These are phyloP conservation scores for Collichthys lucidus DNA, from an alignment of 2,113 vertebrate species.

Conservation along the genomic window DNA sequence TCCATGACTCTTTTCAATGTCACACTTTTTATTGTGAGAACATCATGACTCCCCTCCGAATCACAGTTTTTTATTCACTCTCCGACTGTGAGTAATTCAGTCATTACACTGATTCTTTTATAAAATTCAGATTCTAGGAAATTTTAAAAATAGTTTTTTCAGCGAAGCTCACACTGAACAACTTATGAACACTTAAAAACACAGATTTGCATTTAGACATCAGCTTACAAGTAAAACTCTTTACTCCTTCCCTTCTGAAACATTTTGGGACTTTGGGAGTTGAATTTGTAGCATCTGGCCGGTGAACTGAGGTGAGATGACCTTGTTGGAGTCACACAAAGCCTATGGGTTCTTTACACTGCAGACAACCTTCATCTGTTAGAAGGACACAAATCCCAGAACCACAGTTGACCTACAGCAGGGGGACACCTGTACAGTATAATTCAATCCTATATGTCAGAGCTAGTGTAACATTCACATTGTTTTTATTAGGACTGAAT, in stretches of 20 bases:
- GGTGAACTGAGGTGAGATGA: conserved; percentile 32
- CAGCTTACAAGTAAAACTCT: not conserved
- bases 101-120: conserved; percentile 17
- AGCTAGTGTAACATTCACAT: not conserved
- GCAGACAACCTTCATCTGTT: conserved; percentile 37
- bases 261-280: not conserved
- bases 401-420: not conserved
- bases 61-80: conserved; percentile 27
- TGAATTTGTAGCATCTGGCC: conserved; percentile 20
- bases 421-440: not conserved
- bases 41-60: conserved; percentile 44
- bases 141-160: not conserved
- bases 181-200: no score
- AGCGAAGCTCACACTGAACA: not conserved
- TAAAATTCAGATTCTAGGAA: conserved; percentile 3
- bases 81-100: conserved; percentile 16
- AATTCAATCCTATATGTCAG: not conserved
- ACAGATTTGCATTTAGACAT: not conserved
- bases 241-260: not conserved
- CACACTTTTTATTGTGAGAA: conserved; percentile 59
- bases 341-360: conserved; percentile 12
- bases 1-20: conserved; percentile 57
- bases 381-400: conserved; percentile 24
- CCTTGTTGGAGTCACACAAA: conserved; percentile 48
- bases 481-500: not conserved